Evolutionary conservation across 2,888 invertebrate genomes (phyloP).

Genomic region (Fragum sueziense): DNA sequence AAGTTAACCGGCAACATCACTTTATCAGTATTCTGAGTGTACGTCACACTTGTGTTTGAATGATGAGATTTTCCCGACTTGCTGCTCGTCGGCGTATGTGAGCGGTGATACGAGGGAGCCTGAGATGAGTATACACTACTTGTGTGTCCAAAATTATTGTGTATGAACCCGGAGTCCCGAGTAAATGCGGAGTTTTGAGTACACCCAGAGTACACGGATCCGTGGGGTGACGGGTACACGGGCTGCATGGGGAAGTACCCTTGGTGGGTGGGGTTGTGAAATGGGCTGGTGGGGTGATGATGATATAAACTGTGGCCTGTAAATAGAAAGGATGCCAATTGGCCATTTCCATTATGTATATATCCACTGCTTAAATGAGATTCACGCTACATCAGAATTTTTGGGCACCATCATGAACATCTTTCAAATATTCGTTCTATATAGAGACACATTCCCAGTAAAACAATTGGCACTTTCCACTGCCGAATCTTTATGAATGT

Average conservation of each 20-base stretch:
- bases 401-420: too few relatives aligned
- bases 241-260: slow-evolving; percentile 80
- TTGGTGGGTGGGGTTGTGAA: slow-evolving; percentile 74
- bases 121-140: slow-evolving; percentile 74
- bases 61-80: slow-evolving; percentile 78
- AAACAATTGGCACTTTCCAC: too few relatives aligned
- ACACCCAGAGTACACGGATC: slow-evolving; percentile 70
- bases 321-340: slow-evolving; percentile 9
- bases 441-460: too few relatives aligned
- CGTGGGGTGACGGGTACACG: slow-evolving; percentile 68
- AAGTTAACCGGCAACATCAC: slow-evolving; percentile 77
- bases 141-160: slow-evolving; percentile 61
- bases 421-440: too few relatives aligned
- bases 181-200: slow-evolving; percentile 64
- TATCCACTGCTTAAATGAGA: too few relatives aligned
- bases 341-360: too few relatives aligned
- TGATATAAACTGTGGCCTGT: slow-evolving; percentile 31
- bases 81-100: slow-evolving; percentile 79
- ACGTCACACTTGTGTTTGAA: slow-evolving; percentile 76
- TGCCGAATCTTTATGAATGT: too few relatives aligned
- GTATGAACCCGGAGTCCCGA: slow-evolving; percentile 57
- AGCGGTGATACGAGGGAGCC: slow-evolving; percentile 76
- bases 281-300: slow-evolving; percentile 63
- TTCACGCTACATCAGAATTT: too few relatives aligned
- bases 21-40: slow-evolving; percentile 76